A percentile compares a stretch with the other conserved stretches of the same genome.
Conservation (phyloP, 2,113 vertebrate genomes). For the Microtus richardsoni region DNA sequence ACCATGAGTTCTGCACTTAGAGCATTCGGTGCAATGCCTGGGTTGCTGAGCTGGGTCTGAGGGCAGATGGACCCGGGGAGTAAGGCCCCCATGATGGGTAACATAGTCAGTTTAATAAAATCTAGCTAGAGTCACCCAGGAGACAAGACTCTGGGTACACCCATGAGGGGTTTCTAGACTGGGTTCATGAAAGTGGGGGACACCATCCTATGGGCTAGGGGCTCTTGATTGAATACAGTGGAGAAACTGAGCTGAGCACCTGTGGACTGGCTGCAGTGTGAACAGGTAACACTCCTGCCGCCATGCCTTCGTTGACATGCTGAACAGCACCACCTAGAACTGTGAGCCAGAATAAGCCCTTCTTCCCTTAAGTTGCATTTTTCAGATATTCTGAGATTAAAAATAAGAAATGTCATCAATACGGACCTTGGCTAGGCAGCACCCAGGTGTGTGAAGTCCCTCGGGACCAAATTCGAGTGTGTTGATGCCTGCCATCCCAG, state of each 20-base stretch:
- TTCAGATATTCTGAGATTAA: neutral
- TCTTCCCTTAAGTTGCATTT: neutral
- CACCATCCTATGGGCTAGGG: too few relatives aligned
- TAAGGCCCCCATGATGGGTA: neutral
- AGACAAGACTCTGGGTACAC: neutral
- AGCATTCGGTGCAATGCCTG: neutral
- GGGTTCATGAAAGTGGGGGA: neutral
- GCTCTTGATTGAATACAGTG: neutral
- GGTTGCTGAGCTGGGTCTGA: neutral
- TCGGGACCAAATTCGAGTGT: too few relatives aligned
- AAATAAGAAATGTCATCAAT: neutral
- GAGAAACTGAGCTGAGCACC: neutral
- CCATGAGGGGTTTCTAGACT: neutral
- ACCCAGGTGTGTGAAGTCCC: too few relatives aligned
- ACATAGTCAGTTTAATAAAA: too few relatives aligned
- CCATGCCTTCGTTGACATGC: neutral
- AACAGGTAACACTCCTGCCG: neutral
- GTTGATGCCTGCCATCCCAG: neutral
- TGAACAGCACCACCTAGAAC: neutral
- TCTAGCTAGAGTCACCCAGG: neutral
- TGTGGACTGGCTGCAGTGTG: neutral
- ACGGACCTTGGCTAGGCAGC: neutral
- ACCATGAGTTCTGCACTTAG: neutral
- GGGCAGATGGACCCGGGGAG: neutral
- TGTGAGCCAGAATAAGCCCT: neutral